Base-by-base conservation (phyloP, 2,888 invertebrate species). In the Carcina quercana region DNA sequence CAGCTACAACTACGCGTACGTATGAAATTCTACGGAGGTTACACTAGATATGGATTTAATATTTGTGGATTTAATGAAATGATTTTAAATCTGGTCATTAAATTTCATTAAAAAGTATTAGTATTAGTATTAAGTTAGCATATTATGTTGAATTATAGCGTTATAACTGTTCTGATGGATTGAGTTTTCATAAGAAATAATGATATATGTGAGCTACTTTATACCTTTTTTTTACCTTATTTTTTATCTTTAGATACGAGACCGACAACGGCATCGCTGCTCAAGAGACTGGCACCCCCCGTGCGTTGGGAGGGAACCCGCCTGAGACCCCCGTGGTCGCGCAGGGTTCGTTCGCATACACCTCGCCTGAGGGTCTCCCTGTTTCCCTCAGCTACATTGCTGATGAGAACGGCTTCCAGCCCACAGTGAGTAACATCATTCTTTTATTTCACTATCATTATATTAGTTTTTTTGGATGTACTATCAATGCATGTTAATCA, bases 321-420 rank as follows among this genome's bases (percentile, higher is more conserved):
- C 70, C 74, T 1, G 40, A 64, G 6, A 37, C 42, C 1, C 67
- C 74, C 2, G 59, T 68, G 6, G 85, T 84, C 8, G 69, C 71
- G 6, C 75, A 85, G 44, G 89, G 89, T 14, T 60, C 75, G 1
- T 88, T 74, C 72, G 66, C 80, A 17, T 87, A 79, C 67, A 82
- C 76, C 3, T 84, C 87, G 13, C 88, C 88, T 8, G 90, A 90
- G 44, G 91, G 91, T n/a, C 68, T 83, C 25, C 74, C 75, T 8
- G 75, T 89, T 47, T 55, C 69, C n/a, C 59, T 91, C 37, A 67
- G 73, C 26, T 91, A 90, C 67, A 55, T 85, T 35, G 90, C 91
- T 44, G 89, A 91, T 47, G 90, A 90, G 60, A 87, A 89, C 44
- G 91, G 91, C 36, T 91, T 88, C 84, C 87, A 87, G 41, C 86